Base-by-base conservation (phyloP, 2,113 vertebrate genomes). In the Crotalus horridus region DNA sequence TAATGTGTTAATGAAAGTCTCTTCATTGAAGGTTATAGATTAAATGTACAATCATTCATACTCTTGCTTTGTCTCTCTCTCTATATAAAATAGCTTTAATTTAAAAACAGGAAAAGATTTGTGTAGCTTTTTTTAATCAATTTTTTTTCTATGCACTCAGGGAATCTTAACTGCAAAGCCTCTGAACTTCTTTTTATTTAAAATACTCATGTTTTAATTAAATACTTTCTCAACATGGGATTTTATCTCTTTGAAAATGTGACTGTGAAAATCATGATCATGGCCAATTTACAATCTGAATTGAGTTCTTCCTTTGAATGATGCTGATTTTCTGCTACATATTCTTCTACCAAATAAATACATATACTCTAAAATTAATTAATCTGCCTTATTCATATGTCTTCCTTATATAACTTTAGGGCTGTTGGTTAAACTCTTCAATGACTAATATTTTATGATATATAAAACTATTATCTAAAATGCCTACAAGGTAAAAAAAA, bases 201-300 rank as follows among this genome's bases (percentile, higher is more conserved):
- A 91, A 86, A 58, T 86, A 56, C 33, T 24, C 33, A 91, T 43
- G 39, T 86, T 91, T 91, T 86, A 91, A 91, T 85, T 85, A 85
- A 91, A 91, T 33, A 26, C 46, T n/a, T 29, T 58, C 74, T 58
- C 8, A 24, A 86, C 29, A 26, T 91, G 43, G 74, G 39, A 59
- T 58, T 59, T 91, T 86, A 86, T 91, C 12, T 58, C 58, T 59
- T 48, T 58, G 4, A 46, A 86, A 91, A 91, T 85, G 33, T 58
- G 74, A 48, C 74, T 15, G n/a, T 86, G 85, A 23, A 91, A 85
- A n/a, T 17, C 7, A 56, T 26, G 6, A 21, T 58, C 23, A 59
- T n/a, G 24, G 54, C 29, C 24, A 43, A 17, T 20, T 58, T 20
- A n/a, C 24, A 86, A 58, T 9, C 8, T 85, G 81, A 81, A 86